phyloP scores from a whole-genome alignment of 2,113 vertebrate genomes.

The Gila orcuttii region DNA sequence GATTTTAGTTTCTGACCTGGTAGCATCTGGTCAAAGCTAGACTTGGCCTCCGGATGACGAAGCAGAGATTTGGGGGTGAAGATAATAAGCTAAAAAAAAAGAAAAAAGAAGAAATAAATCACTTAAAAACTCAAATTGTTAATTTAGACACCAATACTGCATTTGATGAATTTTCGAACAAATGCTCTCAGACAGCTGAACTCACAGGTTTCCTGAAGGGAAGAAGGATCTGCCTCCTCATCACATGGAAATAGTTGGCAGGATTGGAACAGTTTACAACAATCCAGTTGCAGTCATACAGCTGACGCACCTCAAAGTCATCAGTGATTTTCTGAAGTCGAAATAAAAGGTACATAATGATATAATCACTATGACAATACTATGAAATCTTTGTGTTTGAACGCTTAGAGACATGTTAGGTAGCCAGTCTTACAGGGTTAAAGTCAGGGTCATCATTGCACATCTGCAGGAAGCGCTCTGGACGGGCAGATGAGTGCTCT shows the following conservation, averaged over 20 bases:
- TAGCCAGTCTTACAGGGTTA: constrained; percentile 81
- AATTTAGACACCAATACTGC: not conserved
- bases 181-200: constrained; percentile 11
- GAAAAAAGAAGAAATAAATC: not conserved
- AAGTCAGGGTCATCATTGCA: constrained; percentile 96
- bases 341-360: not conserved
- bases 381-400: not conserved
- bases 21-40: constrained; percentile 92
- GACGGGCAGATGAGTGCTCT: constrained; percentile 94
- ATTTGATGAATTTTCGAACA: not conserved
- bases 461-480: constrained; percentile 97
- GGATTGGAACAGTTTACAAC: constrained; percentile 94
- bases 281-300: constrained; percentile 98
- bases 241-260: constrained; percentile 92
- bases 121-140: not conserved
- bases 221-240: constrained; percentile 90
- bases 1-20: constrained; percentile 76
- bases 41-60: constrained; percentile 92
- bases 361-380: not conserved
- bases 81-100: constrained; percentile 85
- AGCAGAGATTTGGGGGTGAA: constrained; percentile 98
- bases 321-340: constrained; percentile 77
- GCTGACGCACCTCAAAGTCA: constrained; percentile 88
- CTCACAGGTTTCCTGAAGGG: constrained; percentile 97
- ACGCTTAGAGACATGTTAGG: not conserved